phyloP scores from a whole-genome alignment of 2,797 vertebrate genomes.

The Oreortyx pictus region DNA sequence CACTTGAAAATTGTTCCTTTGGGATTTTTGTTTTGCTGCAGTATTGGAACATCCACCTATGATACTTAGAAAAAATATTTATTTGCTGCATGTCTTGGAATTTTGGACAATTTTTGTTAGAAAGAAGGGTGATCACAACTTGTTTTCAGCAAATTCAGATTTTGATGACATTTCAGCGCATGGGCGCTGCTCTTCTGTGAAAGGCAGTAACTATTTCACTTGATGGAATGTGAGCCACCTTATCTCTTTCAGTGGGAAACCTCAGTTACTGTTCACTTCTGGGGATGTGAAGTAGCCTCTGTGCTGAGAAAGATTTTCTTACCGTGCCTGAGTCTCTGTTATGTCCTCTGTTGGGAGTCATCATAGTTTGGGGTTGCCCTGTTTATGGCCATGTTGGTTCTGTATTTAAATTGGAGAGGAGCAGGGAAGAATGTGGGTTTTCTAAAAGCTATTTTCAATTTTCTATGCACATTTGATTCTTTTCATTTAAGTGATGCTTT shows the following conservation, averaged over 20 bases:
- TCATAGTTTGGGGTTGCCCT: neutral
- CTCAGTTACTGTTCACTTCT: rapidly evolving
- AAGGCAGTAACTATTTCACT: too few relatives aligned
- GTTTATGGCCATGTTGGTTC: rapidly evolving
- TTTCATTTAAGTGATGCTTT: too few relatives aligned
- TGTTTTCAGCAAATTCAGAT: neutral
- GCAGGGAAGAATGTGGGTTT: rapidly evolving
- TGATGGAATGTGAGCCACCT: too few relatives aligned
- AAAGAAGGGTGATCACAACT: neutral
- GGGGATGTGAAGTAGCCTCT: rapidly evolving
- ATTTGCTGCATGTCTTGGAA: neutral
- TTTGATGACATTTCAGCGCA: neutral
- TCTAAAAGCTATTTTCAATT: neutral
- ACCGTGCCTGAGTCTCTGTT: neutral
- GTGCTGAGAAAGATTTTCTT: neutral
- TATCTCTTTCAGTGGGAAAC: neutral
- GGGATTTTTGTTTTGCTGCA: neutral
- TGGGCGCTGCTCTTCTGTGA: neutral
- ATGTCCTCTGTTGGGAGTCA: neutral
- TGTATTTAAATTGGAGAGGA: neutral
- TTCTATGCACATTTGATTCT: neutral
- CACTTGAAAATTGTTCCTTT: neutral
- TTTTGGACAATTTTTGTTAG: neutral
- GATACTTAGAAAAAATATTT: neutral
- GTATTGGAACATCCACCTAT: too few relatives aligned